Evolutionary conservation across 1,140 invertebrate species (phyloP), one percentile per base, ranked within the genome.

Genomic region (Psix sp.): DNA sequence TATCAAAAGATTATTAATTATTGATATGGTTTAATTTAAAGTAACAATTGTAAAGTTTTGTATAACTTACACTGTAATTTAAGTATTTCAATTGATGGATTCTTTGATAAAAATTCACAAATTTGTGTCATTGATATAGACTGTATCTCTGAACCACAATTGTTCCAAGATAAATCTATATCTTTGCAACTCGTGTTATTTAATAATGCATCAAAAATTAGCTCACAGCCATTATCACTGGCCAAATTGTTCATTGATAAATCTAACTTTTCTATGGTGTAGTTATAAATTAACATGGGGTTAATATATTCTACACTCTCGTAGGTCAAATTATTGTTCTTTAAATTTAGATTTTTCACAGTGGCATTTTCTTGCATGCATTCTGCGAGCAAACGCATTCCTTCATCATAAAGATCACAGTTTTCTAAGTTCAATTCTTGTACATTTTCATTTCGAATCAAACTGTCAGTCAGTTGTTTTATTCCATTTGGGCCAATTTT

Each of bases 161-260:
- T 74, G 49, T 88, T 88, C 84, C 86, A 87, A 10, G 86, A 85
- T 59, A 88, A 52, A 76, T 88, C 77, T 1, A 88, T 31, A 15
- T 77, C 59, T 33, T 31, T 21, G 1, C 88, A 18, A 3, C 18
- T 62, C 5, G 29, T 4, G 65, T 85, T 87, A 17, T 57, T 57
- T 3, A 42, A 14, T 5, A 88, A 38, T 1, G 71, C 81, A 18
- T 60, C 26, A 9, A 82, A 63, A 48, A 88, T 62, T 26, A 43
- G 65, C 56, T 78, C 80, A 74, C 78, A 83, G 60, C 74, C 72
- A 57, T 78, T 74, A 57, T 56, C 71, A 11, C 62, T 67, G 4
- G 52, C 59, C 9, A 86, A 66, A 20, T 59, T 74, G 74, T 90
- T 90, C 87, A 88, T 88, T 0, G 88, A 88, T 3, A 89, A 51